Evolutionary conservation across 1,140 invertebrate species (phyloP), one percentile per base, ranked within the genome.

Genomic region (Argopecten irradians): DNA sequence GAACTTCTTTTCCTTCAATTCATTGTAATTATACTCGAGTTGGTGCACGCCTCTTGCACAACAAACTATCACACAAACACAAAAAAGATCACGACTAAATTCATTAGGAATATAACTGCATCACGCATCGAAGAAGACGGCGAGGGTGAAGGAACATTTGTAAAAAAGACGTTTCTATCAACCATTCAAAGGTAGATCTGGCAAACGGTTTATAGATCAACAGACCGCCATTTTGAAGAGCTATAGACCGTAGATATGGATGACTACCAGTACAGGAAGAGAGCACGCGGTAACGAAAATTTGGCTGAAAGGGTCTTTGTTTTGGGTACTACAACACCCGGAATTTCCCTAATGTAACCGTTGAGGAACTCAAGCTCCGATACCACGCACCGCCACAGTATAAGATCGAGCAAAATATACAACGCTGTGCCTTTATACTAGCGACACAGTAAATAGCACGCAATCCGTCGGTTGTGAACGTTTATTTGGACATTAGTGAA

Each of bases 301-400:
- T 71, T 71, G n/a, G 55, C 55, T 71, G 55, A 71, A 71, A 71
- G 55, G 55, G 55, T 28, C 55, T 71, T 71, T 71, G 55, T 71
- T 71, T 28, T 71, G 55, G 55, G 55, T 71, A 71, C 55, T 71
- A 28, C 55, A 71, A 71, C n/a, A 22, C n/a, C n/a, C 55, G 55
- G 55, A 16, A 28, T 28, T 28, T 46, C 43, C 43, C 22, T 28
- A 71, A 71, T 71, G 55, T 71, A 5, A 16, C 55, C 22, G 55
- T 5, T 71, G 55, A 71, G 55, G 55, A 71, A 28, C 3, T 28
- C 55, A 3, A 55, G 55, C 22, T 28, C 55, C 55, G 55, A 71
- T 28, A 46, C n/a, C 55, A 71, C n/a, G 55, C 55, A 71, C 55
- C 55, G 55, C 55, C 55, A 71, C 55, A 71, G 55, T 71, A 71